Conservation (phyloP, 2,797 vertebrate species). For the Tapera naevia region DNA sequence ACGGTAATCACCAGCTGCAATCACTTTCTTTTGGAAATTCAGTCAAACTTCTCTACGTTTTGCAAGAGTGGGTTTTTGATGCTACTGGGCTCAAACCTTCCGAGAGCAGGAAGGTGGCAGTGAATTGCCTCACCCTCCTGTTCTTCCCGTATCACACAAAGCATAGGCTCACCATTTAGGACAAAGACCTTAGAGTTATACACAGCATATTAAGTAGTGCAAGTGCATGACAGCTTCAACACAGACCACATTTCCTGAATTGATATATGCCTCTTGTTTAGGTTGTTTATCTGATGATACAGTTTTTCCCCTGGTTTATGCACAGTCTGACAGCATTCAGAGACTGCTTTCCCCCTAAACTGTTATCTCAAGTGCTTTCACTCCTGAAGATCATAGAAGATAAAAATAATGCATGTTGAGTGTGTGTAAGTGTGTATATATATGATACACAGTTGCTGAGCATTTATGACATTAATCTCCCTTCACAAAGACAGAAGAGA, state of each 20-base stretch:
- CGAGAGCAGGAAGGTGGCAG: not conserved
- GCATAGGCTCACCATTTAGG: not conserved
- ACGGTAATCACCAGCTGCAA: not conserved
- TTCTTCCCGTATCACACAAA: not conserved
- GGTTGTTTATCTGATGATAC: not conserved
- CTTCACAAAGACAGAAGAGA: slow-evolving; percentile 64
- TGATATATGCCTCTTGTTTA: not conserved
- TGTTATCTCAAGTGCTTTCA: slow-evolving; percentile 35
- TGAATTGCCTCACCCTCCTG: not conserved
- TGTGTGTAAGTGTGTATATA: not conserved
- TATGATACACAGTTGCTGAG: slow-evolving; percentile 51
- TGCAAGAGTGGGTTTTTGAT: not conserved
- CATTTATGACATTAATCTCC: slow-evolving; percentile 70
- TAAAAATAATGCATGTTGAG: slow-evolving; percentile 57
- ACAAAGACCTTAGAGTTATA: not conserved
- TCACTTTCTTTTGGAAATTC: not conserved
- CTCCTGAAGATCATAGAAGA: slow-evolving; percentile 33
- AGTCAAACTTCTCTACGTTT: not conserved
- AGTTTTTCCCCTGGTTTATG: not conserved
- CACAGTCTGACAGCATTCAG: slow-evolving; percentile 26
- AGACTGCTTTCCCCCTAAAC: slow-evolving; percentile 12
- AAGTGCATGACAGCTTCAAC: not conserved
- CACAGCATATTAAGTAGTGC: not conserved
- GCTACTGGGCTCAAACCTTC: not conserved
- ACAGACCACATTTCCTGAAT: not conserved